These are phyloP conservation scores for Pomacea maculata DNA, from an alignment of 1,140 invertebrate species.

Conservation along the genomic window DNA sequence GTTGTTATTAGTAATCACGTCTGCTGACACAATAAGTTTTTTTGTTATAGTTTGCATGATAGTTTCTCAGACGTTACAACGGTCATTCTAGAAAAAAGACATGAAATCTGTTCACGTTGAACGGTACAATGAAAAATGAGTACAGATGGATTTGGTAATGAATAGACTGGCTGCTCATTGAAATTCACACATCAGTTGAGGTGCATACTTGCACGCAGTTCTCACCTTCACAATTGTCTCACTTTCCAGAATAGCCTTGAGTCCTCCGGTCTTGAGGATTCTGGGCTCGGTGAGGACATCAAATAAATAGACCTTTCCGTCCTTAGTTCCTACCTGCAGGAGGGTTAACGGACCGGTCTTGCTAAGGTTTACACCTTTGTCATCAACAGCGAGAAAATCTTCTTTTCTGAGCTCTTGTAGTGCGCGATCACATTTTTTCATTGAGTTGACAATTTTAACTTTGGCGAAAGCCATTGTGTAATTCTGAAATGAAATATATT, in stretches of 20 bases:
- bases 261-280: constrained; percentile 79
- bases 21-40: not conserved
- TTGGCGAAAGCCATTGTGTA: no score
- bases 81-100: not conserved
- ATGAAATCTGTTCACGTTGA: not conserved
- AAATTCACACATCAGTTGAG: no score
- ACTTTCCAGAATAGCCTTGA: constrained; percentile 84
- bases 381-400: constrained; percentile 81
- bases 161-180: no score
- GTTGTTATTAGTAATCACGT: not conserved
- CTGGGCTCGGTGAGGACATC: constrained; percentile 79
- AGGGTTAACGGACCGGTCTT: constrained; percentile 76
- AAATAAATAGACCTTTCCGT: constrained; percentile 77
- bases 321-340: constrained; percentile 83
- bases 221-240: constrained; percentile 84
- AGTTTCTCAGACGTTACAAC: not conserved
- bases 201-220: not conserved
- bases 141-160: not conserved
- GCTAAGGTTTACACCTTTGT: constrained; percentile 90
- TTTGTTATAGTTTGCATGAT: not conserved
- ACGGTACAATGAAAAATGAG: not conserved
- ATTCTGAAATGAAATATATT: no score
- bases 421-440: not conserved
- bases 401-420: constrained; percentile 44
- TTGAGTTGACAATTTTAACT: not conserved